Evolutionary conservation across 2,888 invertebrate species (phyloP).

Genomic region (Druceiella hillmani): DNA sequence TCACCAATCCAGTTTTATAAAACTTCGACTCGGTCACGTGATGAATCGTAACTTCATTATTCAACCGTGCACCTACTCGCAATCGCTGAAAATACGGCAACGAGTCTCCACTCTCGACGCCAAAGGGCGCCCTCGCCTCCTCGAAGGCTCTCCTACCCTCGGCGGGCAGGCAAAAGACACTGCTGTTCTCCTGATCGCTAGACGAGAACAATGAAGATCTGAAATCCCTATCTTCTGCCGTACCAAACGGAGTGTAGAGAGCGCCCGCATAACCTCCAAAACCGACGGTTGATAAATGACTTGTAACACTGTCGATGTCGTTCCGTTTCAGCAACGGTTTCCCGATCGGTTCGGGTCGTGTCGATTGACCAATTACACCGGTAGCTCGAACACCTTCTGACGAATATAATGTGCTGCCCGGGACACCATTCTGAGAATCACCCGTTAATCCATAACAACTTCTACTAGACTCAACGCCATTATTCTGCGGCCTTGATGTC

Average conservation of each 20-base stretch:
- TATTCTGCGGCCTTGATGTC: slow-evolving; percentile 30
- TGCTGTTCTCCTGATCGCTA: slow-evolving; percentile 32
- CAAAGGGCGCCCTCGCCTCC: neutral
- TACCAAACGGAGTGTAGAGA: slow-evolving; percentile 42
- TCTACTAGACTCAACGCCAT: no score
- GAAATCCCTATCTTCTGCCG: slow-evolving; percentile 40
- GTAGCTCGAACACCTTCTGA: no score
- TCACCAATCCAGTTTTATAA: slow-evolving; percentile 38
- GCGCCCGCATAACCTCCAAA: slow-evolving; percentile 26
- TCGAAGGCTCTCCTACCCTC: neutral
- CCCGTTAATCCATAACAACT: no score
- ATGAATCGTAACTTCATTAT: slow-evolving; percentile 45
- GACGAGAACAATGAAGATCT: slow-evolving; percentile 37
- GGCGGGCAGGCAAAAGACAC: neutral
- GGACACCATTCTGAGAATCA: no score
- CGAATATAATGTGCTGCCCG: no score
- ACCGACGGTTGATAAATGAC: neutral
- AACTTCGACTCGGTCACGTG: slow-evolving; percentile 46
- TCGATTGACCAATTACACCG: no score
- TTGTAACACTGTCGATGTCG: slow-evolving; percentile 17
- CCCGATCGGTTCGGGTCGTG: slow-evolving; percentile 37
- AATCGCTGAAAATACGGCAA: slow-evolving; percentile 44
- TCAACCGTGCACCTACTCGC: slow-evolving; percentile 40
- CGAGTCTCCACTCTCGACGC: slow-evolving; percentile 36
- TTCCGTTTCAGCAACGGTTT: slow-evolving; percentile 30